Percentiles rank a stretch among this genome's conserved stretches.
These are phyloP conservation scores for Zele albiditarsus DNA, from an alignment of 2,888 invertebrate genomes.

Conservation along the genomic window DNA sequence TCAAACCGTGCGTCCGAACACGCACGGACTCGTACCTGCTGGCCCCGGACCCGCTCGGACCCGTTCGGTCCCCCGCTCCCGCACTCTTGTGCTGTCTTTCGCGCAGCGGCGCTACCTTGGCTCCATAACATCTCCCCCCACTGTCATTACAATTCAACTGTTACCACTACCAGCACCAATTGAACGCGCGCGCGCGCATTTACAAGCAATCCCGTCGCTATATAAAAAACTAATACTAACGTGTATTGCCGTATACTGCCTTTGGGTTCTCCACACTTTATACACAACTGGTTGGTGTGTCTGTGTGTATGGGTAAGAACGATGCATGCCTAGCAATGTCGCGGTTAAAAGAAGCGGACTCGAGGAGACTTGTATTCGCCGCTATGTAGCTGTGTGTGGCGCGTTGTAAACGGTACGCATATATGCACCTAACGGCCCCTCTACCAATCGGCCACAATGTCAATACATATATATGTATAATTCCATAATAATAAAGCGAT, in stretches of 20 bases:
- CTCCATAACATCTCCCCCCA: conserved; percentile 22
- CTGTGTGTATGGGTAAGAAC: no score
- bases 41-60: conserved; percentile 43
- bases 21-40: conserved; percentile 49
- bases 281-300: not conserved
- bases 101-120: conserved; percentile 32
- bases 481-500: not conserved
- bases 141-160: conserved; percentile 22
- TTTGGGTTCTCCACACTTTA: not conserved
- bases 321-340: not conserved
- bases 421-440: conserved; percentile 53
- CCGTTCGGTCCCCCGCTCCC: conserved; percentile 12
- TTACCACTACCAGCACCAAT: conserved; percentile 24
- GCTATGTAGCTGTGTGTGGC: not conserved
- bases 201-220: conserved; percentile 11
- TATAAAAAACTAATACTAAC: conserved; percentile 11
- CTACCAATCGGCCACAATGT: not conserved
- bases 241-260: not conserved
- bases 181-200: not conserved
- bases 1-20: not conserved
- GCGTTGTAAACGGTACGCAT: conserved; percentile 34
- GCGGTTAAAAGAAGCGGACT: conserved; percentile 9
- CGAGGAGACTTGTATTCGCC: conserved; percentile 1
- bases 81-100: not conserved
- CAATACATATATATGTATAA: not conserved